Conservation (phyloP, 2,797 vertebrate species). For the Anas bernieri region DNA sequence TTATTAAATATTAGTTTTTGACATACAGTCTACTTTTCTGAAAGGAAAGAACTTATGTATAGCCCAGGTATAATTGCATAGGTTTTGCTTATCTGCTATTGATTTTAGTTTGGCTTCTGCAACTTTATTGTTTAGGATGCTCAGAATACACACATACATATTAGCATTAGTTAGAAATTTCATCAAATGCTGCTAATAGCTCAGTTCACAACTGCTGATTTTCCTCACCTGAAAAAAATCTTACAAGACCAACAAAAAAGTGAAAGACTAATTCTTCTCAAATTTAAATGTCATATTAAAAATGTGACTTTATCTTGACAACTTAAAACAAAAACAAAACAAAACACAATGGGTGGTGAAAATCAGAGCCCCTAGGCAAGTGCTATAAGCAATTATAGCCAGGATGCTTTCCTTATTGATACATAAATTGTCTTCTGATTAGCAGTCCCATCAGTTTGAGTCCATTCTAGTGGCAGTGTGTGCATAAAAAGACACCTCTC, state of each 20-base stretch:
- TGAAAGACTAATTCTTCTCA: background rate
- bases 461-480: background rate
- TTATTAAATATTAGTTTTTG: background rate
- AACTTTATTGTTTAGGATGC: background rate
- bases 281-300: background rate
- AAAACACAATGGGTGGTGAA: background rate
- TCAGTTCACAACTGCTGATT: background rate
- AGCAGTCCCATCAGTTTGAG: background rate
- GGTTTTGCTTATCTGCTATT: background rate
- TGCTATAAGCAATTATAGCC: background rate
- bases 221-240: background rate
- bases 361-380: background rate
- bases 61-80: background rate
- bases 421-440: background rate
- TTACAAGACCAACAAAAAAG: background rate
- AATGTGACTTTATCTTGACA: background rate
- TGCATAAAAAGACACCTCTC: fast-evolving
- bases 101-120: background rate
- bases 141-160: background rate
- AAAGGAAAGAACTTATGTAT: background rate
- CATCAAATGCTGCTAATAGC: background rate
- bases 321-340: background rate
- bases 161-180: background rate
- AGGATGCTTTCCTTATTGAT: fast-evolving
- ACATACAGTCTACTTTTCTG: background rate